phyloP scores from a whole-genome alignment of 2,888 invertebrate genomes.

The Apamea monoglypha region DNA sequence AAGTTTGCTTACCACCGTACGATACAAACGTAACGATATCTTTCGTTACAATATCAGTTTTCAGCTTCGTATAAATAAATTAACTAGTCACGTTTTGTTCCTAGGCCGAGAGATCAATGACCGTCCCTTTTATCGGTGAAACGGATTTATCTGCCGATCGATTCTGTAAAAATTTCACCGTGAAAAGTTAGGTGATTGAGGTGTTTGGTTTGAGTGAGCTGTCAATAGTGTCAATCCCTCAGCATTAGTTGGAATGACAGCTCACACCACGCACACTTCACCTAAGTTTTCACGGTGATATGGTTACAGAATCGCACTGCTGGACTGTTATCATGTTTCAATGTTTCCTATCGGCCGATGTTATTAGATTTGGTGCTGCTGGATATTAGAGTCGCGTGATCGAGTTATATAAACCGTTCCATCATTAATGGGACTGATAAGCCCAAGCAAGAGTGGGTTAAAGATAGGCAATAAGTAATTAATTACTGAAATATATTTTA shows the following conservation, averaged over 20 bases:
- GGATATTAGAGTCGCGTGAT: conserved; percentile 38
- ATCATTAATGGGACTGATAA: conserved; percentile 18
- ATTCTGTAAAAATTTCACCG: no score
- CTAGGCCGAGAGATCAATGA: conserved; percentile 81
- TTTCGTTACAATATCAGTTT: conserved; percentile 60
- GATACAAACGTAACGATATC: conserved; percentile 60
- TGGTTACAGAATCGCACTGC: no score
- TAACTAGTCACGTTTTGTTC: conserved; percentile 68
- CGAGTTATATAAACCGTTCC: conserved; percentile 36
- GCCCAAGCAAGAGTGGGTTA: neutral
- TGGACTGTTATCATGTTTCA: conserved; percentile 66
- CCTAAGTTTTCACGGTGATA: no score
- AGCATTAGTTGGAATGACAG: no score
- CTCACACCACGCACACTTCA: no score
- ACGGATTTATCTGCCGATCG: conserved; percentile 69
- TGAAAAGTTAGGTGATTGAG: no score
- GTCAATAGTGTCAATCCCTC: no score
- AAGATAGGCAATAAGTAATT: neutral
- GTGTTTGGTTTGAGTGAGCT: no score
- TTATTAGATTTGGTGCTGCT: conserved; percentile 58
- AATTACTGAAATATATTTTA: conserved; percentile 1
- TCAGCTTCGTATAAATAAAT: conserved; percentile 64
- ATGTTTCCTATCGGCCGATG: conserved; percentile 66
- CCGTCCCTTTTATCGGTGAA: conserved; percentile 81
- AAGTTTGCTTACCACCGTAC: conserved; percentile 52